Percentiles rank a stretch among this genome's conserved stretches.
Evolutionary conservation across 2,888 invertebrate genomes (phyloP).

Genomic region (Craniophora ligustri): DNA sequence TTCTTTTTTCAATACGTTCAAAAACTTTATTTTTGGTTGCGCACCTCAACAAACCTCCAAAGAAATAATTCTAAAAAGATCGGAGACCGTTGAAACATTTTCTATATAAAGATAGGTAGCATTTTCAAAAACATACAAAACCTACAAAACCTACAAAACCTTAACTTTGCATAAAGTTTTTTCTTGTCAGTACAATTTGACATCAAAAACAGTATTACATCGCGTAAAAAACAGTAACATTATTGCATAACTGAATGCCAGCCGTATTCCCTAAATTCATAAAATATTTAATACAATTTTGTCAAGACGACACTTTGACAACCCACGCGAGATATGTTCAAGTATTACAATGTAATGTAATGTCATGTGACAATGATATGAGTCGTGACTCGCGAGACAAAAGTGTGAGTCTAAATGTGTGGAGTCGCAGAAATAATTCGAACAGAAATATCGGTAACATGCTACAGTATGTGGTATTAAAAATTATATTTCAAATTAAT

Average conservation of each 20-base stretch:
- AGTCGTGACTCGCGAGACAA: slow-evolving; percentile 9
- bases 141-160: too few relatives aligned
- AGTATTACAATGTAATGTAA: slow-evolving; percentile 28
- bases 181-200: background rate
- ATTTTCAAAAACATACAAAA: too few relatives aligned
- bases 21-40: too few relatives aligned
- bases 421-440: slow-evolving; percentile 6
- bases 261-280: slow-evolving; percentile 4
- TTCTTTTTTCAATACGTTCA: too few relatives aligned
- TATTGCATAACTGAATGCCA: background rate
- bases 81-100: too few relatives aligned
- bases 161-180: too few relatives aligned
- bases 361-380: slow-evolving; percentile 14
- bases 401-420: background rate
- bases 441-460: background rate
- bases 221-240: background rate
- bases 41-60: too few relatives aligned
- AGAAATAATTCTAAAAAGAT: too few relatives aligned
- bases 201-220: background rate
- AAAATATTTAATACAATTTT: slow-evolving; percentile 25
- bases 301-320: slow-evolving; percentile 13
- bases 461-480: too few relatives aligned
- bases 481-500: too few relatives aligned
- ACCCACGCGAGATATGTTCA: slow-evolving; percentile 14
- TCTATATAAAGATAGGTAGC: too few relatives aligned